These are phyloP conservation scores for Chironomus riparius DNA, from an alignment of 2,888 invertebrate genomes.

Conservation along the genomic window DNA sequence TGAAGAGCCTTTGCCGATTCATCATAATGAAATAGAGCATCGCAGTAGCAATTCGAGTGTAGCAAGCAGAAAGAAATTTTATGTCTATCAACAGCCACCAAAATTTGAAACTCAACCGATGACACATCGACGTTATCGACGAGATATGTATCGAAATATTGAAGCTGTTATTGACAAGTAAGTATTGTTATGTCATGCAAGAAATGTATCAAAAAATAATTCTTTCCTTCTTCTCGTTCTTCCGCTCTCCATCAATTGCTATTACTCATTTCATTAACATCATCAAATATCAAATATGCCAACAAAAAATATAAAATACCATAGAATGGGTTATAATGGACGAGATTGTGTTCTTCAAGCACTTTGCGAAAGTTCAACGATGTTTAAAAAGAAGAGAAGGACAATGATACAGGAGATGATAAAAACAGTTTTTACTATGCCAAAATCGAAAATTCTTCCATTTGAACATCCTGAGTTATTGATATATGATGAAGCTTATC, in stretches of 20 bases:
- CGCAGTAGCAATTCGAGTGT: neutral
- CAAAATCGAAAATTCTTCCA: slow-evolving; percentile 51
- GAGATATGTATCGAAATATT: slow-evolving; percentile 59
- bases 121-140: slow-evolving; percentile 50
- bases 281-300: neutral
- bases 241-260: slow-evolving; percentile 29
- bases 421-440: slow-evolving; percentile 52
- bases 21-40: neutral
- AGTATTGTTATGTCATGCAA: slow-evolving; percentile 34
- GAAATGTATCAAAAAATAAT: neutral
- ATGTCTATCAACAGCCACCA: slow-evolving; percentile 34
- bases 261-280: neutral
- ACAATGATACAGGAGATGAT: slow-evolving; percentile 63
- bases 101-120: slow-evolving; percentile 39
- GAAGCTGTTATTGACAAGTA: slow-evolving; percentile 62
- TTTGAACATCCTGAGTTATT: slow-evolving; percentile 57
- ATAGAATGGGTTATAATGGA: slow-evolving; percentile 67
- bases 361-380: slow-evolving; percentile 62
- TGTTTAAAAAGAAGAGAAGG: slow-evolving; percentile 50
- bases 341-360: slow-evolving; percentile 60
- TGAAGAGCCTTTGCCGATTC: slow-evolving; percentile 42
- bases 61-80: slow-evolving; percentile 34
- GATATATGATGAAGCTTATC: slow-evolving; percentile 57
- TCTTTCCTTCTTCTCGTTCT: slow-evolving; percentile 4
- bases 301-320: too few relatives aligned